Evolutionary conservation across 2,113 vertebrate genomes (phyloP), one percentile per base, ranked within the genome.

Genomic region (Naja naja): DNA sequence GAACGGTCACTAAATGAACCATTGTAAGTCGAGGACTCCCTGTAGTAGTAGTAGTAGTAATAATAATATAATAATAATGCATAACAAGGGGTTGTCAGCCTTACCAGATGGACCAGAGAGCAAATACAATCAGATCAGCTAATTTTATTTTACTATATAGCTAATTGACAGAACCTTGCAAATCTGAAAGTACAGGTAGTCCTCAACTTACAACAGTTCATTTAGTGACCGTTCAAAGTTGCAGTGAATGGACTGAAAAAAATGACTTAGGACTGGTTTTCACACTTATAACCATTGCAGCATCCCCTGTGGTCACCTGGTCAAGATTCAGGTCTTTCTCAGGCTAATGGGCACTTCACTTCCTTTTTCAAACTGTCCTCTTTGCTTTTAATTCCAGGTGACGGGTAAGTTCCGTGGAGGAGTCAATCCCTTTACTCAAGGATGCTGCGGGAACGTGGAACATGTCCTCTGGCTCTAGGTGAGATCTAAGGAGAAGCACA

Each of bases 331-430:
- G 74, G 25, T 18, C 47, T 52, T 47, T 27, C 43, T 39, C 27
- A 16, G 22, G 20, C 7, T 1, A 25, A 58, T 11, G 1, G 87
- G 53, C 88, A 87, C 69, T 86, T 94, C 92, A 89, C 52, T 88
- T 74, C 4, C 2, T 64, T 87, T 89, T 49, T 20, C 54, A 92
- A 93, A 93, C 16, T 34, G 16, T 8, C 90, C 91, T 95, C 91
- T 94, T 49, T 85, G 14, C 60, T 95, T 56, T n/a, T 92, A 85
- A 94, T 96, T 94, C 47, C 97, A 99, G 99, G 99, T 99, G 94
- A 99, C 99, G 3, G 99, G 99, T 85, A 99, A 99, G 97, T 99
- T 99, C n/a, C 98, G 99, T 27, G 99, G 99, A 58, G 99, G 99
- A 69, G 98, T 99, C 52, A 99, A 99, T 94, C 99, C 99, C 69